These are phyloP conservation scores for Phymanthus crucifer DNA, from an alignment of 92 coral and sea anemone species.

Conservation along the genomic window DNA sequence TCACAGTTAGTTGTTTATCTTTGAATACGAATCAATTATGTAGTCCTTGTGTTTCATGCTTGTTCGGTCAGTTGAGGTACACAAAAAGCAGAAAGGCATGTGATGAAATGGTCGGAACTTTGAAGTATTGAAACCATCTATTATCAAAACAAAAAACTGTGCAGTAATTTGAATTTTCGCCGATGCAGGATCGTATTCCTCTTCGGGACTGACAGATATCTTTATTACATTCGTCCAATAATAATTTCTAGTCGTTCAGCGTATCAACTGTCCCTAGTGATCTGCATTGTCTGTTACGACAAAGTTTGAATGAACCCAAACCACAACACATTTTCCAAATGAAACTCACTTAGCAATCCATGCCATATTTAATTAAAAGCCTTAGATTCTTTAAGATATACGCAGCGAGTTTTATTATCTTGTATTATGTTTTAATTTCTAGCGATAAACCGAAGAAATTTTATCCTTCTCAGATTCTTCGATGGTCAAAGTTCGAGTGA, in stretches of 20 bases:
- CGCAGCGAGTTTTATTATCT: neutral
- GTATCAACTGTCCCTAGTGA: neutral
- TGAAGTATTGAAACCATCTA: neutral
- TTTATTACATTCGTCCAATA: neutral
- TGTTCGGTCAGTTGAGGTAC: neutral
- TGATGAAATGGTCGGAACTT: neutral
- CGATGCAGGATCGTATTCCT: neutral
- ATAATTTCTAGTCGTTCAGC: neutral
- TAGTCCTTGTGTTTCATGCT: neutral
- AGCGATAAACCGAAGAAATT: slow-evolving; percentile 2
- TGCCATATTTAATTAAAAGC: neutral
- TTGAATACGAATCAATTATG: neutral
- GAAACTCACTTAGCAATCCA: neutral
- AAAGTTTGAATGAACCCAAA: neutral
- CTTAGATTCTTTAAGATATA: neutral
- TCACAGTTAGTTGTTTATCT: neutral
- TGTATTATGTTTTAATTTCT: neutral
- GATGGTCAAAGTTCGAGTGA: slow-evolving; percentile 22
- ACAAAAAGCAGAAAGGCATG: neutral
- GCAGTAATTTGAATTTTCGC: neutral
- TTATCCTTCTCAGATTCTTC: neutral
- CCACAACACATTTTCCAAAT: neutral
- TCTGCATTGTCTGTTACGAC: neutral
- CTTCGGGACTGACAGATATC: neutral
- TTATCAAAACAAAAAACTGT: slow-evolving; percentile 2